Evolutionary conservation across 30 jellyfish, hydroid and myxozoan genomes (phyloP).

Genomic region (Turritopsis rubra): DNA sequence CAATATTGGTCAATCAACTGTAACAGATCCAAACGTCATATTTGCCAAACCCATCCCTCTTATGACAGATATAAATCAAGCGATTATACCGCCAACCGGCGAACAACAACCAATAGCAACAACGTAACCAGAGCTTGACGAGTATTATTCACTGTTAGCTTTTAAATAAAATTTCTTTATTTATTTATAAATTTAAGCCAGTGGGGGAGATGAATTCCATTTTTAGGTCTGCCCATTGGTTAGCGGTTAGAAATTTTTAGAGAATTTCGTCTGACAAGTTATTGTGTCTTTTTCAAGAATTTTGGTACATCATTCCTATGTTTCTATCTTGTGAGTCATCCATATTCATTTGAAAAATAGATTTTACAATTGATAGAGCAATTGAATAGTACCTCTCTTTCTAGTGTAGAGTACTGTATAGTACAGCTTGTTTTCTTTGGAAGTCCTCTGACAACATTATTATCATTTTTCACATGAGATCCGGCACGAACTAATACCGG

Average conservation of each 20-base stretch:
- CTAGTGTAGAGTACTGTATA: too few relatives aligned
- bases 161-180: not conserved
- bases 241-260: not conserved
- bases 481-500: too few relatives aligned
- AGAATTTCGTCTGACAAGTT: not conserved
- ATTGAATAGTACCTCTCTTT: too few relatives aligned
- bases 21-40: conserved; percentile 29
- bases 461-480: too few relatives aligned
- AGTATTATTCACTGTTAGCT: not conserved
- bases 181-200: not conserved
- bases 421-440: too few relatives aligned
- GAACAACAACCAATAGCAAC: not conserved
- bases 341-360: too few relatives aligned
- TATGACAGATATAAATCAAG: conserved; percentile 41
- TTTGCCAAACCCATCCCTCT: conserved; percentile 69
- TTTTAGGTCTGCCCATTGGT: too few relatives aligned
- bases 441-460: too few relatives aligned
- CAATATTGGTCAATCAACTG: not conserved
- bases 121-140: not conserved
- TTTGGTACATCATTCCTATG: too few relatives aligned
- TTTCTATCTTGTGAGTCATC: too few relatives aligned
- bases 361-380: too few relatives aligned
- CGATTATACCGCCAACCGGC: conserved; percentile 19
- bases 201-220: not conserved
- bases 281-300: too few relatives aligned